These are phyloP conservation scores for Drosophila imparisetae DNA, from an alignment of 2,888 invertebrate species.

Conservation along the genomic window DNA sequence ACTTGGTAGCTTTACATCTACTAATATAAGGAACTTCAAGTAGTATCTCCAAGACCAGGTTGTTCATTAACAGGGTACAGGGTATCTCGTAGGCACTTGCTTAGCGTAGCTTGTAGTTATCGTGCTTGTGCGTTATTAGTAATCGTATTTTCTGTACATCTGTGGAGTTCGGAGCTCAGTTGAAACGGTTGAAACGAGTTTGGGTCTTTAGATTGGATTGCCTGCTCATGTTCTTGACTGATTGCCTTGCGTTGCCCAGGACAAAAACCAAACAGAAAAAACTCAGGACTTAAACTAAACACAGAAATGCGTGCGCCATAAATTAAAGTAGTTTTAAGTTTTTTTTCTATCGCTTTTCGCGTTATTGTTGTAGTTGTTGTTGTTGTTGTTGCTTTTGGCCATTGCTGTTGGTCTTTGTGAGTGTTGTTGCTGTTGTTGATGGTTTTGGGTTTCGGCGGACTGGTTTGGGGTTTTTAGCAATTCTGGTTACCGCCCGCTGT, in stretches of 20 bases:
- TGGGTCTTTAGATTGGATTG: constrained; percentile 33
- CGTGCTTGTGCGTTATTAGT: constrained; percentile 50
- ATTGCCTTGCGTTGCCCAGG: constrained; percentile 70
- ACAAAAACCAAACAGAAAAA: constrained; percentile 29
- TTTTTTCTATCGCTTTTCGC: constrained; percentile 5
- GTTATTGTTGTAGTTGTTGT: constrained; percentile 14
- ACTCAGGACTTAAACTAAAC: constrained; percentile 50
- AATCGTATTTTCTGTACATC: constrained; percentile 26
- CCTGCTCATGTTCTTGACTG: constrained; percentile 65
- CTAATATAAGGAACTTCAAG: background rate
- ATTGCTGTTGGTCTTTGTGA: constrained; percentile 27
- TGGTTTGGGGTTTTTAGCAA: constrained; percentile 44
- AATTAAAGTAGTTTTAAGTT: constrained; percentile 79
- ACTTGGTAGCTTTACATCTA: background rate
- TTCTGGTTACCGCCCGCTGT: constrained; percentile 54
- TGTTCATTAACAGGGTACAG: background rate
- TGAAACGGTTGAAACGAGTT: constrained; percentile 5
- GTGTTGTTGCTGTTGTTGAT: constrained; percentile 41
- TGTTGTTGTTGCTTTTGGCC: constrained; percentile 37
- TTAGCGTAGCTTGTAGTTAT: constrained; percentile 4
- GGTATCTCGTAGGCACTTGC: background rate
- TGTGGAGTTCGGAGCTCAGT: constrained; percentile 17
- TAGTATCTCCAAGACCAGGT: background rate
- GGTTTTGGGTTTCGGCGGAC: constrained; percentile 55
- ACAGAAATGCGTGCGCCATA: constrained; percentile 78